Base-by-base conservation (phyloP, 2,888 invertebrate genomes). In the Ectemnius continuus region DNA sequence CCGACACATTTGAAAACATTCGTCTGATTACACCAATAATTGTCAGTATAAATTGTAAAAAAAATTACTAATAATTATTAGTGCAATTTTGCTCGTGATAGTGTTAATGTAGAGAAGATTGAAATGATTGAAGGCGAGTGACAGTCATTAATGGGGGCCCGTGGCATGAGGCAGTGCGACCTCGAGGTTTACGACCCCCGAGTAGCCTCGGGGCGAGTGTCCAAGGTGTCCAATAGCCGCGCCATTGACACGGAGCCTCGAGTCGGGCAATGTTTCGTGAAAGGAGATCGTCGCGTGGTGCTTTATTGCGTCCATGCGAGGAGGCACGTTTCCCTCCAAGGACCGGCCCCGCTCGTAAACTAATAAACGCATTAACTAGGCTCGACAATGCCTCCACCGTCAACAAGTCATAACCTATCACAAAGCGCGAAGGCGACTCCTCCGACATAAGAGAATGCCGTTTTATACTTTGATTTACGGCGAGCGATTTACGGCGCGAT, bases 311-410 rank as follows among this genome's bases (percentile, higher is more conserved):
- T 64, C 60, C 58, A 28, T 66, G 48, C 71, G 61, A 70, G 67
- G 61, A 70, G 67, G 67, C 73, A 16, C 58, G 47, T 36, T 36
- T 52, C 16, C 52, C 48, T 28, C n/a, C 67, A 67, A 73, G 62
- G 59, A 65, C 75, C 63, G n/a, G 68, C 75, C 68, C 66, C 52
- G 79, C 70, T 52, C 84, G 70, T 88, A 88, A 88, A 87, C 79
- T 86, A 88, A 88, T 88, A 88, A 88, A 88, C 75, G 82, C 87
- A 85, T 88, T 88, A 88, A 87, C 81, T 84, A 79, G 79, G 73
- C 70, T 59, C 67, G 69, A 84, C 86, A 84, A 86, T 80, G 78
- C 78, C 73, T 78, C 77, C 78, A 48, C 58, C 85, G 86, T 85
- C 87, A 88, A 88, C 87, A 88, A 88, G 86, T 85, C 87, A 83